A percentile compares a stretch with the other conserved stretches of the same genome.
Evolutionary conservation across 2,888 invertebrate genomes (phyloP).

Genomic region (Sesia bembeciformis): DNA sequence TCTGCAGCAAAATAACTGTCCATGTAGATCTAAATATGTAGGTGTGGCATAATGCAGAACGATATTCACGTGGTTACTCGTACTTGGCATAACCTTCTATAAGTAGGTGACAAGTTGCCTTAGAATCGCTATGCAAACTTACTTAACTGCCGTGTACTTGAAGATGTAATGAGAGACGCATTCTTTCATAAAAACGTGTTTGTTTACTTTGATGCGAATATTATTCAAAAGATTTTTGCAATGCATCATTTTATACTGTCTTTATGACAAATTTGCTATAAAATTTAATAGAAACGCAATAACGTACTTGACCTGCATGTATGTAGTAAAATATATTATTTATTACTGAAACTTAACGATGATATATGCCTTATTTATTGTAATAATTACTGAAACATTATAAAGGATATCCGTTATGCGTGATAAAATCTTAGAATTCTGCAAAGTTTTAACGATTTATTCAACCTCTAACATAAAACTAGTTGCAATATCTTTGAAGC

Average conservation of each 20-base stretch:
- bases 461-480: too few relatives aligned
- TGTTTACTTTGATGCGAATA: not conserved
- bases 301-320: too few relatives aligned
- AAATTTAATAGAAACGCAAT: too few relatives aligned
- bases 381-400: too few relatives aligned
- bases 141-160: not conserved
- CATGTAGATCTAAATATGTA: conserved; percentile 12
- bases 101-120: conserved; percentile 39
- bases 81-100: conserved; percentile 32
- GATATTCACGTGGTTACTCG: conserved; percentile 1
- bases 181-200: not conserved
- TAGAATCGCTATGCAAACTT: conserved; percentile 2
- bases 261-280: too few relatives aligned
- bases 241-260: too few relatives aligned
- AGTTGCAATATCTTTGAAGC: too few relatives aligned
- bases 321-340: too few relatives aligned
- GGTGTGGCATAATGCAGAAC: conserved; percentile 27
- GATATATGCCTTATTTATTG: too few relatives aligned
- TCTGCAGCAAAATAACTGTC: not conserved
- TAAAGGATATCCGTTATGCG: not conserved
- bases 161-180: not conserved
- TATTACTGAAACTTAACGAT: too few relatives aligned
- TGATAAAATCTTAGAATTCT: not conserved
- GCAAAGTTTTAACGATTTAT: too few relatives aligned
- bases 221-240: not conserved